Evolutionary conservation across 2,888 invertebrate genomes (phyloP), one percentile per base, ranked within the genome.

Genomic region (Phengaris arion): DNA sequence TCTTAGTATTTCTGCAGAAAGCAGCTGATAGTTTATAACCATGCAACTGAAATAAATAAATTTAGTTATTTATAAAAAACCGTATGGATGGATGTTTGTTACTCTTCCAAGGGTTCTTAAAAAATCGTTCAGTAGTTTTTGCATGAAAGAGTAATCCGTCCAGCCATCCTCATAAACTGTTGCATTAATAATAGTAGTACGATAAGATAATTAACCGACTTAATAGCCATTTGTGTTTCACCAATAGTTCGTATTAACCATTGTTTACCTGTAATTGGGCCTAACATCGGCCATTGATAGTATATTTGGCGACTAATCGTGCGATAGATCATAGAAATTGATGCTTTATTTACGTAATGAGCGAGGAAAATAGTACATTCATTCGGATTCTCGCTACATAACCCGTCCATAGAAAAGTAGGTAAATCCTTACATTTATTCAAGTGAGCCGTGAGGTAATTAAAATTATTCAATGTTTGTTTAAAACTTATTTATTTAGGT

Each of bases 401-500:
- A n/a, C 2, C 59, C 8, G 59, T 59, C 4, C 15, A 59, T 15
- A 57, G 8, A 64, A 12, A 35, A 12, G 64, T 64, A 12, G 48
- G 48, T 8, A 6, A 35, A 35, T 35, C 35, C 12, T 64, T 45
- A 35, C 64, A 35, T 64, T 64, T 64, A 35, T 64, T 64, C 35
- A 64, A 64, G 64, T 45, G 35, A 64, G 64, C 35, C 13, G 35
- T 64, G 35, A 64, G 35, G 64, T 64, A 35, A 64, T 64, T 64
- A 64, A 64, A 64, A 64, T 64, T 64, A 35, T 64, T 64, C 64
- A 64, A 64, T 35, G 64, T 64, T 64, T 64, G 64, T 64, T 64
- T 45, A 64, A 52, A 64, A 64, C 35, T 64, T 64, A 64, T 45
- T 64, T 45, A 64, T 35, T 35, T 64, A 64, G 64, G 64, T 64